These are phyloP conservation scores for Hydrotaea cyrtoneurina DNA, from an alignment of 2,888 invertebrate genomes.

Conservation along the genomic window DNA sequence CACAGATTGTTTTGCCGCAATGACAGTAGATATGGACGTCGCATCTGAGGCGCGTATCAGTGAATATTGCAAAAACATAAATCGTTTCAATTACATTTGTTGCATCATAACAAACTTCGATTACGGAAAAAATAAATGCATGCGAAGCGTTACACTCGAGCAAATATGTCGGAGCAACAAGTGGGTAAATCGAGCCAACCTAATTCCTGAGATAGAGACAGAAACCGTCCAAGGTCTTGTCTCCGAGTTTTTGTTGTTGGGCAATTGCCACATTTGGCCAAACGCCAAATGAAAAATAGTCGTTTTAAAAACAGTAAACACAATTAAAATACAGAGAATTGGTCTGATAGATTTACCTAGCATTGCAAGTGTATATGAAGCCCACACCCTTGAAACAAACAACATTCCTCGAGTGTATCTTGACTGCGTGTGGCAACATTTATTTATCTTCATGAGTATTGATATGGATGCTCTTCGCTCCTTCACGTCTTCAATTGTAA, in stretches of 20 bases:
- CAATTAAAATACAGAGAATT: too few relatives aligned
- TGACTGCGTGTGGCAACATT: not conserved
- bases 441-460: too few relatives aligned
- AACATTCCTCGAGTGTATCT: not conserved
- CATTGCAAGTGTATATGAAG: too few relatives aligned
- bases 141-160: conserved; percentile 15
- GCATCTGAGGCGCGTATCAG: not conserved
- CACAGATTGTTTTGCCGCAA: not conserved
- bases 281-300: too few relatives aligned
- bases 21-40: not conserved
- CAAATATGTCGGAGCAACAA: not conserved
- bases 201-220: too few relatives aligned
- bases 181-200: too few relatives aligned
- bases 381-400: not conserved
- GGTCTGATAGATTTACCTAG: too few relatives aligned
- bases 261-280: too few relatives aligned
- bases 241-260: too few relatives aligned
- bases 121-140: conserved; percentile 49
- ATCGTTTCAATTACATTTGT: conserved; percentile 64
- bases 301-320: too few relatives aligned
- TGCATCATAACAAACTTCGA: conserved; percentile 55
- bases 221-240: too few relatives aligned
- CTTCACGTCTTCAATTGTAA: conserved; percentile 8
- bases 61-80: conserved; percentile 22
- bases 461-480: not conserved